Conservation (phyloP, 2,888 invertebrate genomes). For the Leptogaster cylindrica region DNA sequence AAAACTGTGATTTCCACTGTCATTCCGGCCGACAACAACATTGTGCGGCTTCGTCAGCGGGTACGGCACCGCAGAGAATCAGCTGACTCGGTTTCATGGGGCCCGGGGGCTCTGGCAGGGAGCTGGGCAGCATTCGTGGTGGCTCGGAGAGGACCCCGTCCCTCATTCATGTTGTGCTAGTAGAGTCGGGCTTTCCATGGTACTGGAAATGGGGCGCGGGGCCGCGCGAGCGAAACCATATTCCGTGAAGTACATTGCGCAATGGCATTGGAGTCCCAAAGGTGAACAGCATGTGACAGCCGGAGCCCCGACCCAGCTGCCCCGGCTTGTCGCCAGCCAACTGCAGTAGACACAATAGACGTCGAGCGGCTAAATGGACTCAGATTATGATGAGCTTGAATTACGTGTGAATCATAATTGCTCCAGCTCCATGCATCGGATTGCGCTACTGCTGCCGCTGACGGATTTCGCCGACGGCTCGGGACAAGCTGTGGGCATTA, state of each 20-base stretch:
- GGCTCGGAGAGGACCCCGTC: too few species aligned
- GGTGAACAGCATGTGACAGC: constrained; percentile 14
- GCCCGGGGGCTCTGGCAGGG: not conserved
- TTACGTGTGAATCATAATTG: constrained; percentile 37
- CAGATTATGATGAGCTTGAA: not conserved
- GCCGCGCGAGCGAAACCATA: not conserved
- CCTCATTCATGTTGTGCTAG: too few species aligned
- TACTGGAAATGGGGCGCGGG: too few species aligned
- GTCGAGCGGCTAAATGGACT: not conserved
- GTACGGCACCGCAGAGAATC: constrained; percentile 20
- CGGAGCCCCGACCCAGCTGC: not conserved
- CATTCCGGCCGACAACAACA: constrained; percentile 8
- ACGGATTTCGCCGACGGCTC: not conserved
- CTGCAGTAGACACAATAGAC: too few species aligned
- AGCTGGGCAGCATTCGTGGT: too few species aligned
- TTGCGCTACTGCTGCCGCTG: constrained; percentile 8
- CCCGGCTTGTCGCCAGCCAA: not conserved
- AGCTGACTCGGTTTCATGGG: constrained; percentile 18
- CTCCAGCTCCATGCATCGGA: constrained; percentile 25
- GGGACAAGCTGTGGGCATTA: not conserved
- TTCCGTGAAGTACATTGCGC: not conserved
- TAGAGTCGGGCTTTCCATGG: too few species aligned
- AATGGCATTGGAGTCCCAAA: constrained; percentile 18
- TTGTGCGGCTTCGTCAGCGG: constrained; percentile 6
- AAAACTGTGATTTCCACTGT: constrained; percentile 32